Base-by-base conservation (phyloP, 2,888 invertebrate genomes). In the Drosophila engyochracea region DNA sequence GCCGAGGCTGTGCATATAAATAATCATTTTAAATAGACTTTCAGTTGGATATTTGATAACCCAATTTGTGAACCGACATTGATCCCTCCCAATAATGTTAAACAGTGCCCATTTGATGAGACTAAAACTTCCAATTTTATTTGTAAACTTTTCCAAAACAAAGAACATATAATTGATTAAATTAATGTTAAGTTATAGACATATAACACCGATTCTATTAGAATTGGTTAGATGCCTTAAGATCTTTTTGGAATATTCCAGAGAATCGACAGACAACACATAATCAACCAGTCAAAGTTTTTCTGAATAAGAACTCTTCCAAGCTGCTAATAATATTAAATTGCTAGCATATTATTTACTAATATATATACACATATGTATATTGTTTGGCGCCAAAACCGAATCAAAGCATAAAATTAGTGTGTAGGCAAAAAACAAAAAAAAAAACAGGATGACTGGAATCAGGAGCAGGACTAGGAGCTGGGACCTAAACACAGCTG, bases 321-420 rank as follows among this genome's bases (percentile, higher is more conserved):
- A 35, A 35, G 35, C 16, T 35, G 35, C 14, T 5, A 2, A 2
- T 35, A 14, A 35, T 16, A 35, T 14, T 0, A 35, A 2, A 35
- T 35, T 16, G 4, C 35, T 5, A 2, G 35, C 35, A 16, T 35
- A 2, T 35, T 35, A 5, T 16, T 7, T 22, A 44, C 44, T 14
- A 44, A 44, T 44, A 22, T 22, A 22, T 22, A 16, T 19, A 19
- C 4, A 19, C 16, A 47, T 47, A 47, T 16, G 9, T 25, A 9
- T 16, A 4, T 47, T 16, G 12, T 44, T 79, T 79, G 79, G 82
- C 79, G 79, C 79, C 79, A 79, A 81, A 81, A 60, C 47, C n/a
- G 39, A 70, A 80, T 73, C 76, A 37, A 79, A 58, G 85, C 83
- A 59, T 82, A 70, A 76, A 77, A 88, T 88, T 77, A 73, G 61